Conservation (phyloP, 1,140 invertebrate genomes). For the Microplitis demolitor region DNA sequence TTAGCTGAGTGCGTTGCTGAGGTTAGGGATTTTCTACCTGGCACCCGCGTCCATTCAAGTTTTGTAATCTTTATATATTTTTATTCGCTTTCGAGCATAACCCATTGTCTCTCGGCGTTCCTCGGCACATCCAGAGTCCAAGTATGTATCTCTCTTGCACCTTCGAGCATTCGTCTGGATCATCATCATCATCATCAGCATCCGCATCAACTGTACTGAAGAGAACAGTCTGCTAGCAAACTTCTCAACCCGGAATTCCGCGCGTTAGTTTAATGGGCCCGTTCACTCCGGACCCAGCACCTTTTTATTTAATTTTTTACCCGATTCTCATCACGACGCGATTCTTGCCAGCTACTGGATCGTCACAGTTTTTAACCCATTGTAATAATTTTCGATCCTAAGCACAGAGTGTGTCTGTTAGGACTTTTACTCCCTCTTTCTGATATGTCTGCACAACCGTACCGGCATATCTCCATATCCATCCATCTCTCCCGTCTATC, state of each 20-base stretch:
- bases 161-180: neutral
- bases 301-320: constrained; percentile 37
- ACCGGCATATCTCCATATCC: neutral
- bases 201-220: neutral
- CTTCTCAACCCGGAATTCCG: constrained; percentile 34
- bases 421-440: neutral
- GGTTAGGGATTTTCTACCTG: neutral
- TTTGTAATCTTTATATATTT: constrained; percentile 12
- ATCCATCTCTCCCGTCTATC: neutral
- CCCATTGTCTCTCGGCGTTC: neutral
- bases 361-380: constrained; percentile 39
- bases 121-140: constrained; percentile 4
- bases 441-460: neutral
- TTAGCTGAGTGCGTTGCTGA: too few relatives aligned
- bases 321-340: constrained; percentile 22
- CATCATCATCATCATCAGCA: neutral
- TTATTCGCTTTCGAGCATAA: neutral
- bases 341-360: constrained; percentile 46
- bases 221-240: neutral
- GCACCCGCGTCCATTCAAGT: neutral
- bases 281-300: constrained; percentile 28
- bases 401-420: constrained; percentile 6
- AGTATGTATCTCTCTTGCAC: neutral
- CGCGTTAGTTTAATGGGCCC: constrained; percentile 32
- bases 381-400: constrained; percentile 40